These are phyloP conservation scores for Syrmaticus mikado DNA, from an alignment of 2,113 vertebrate species.

Conservation along the genomic window DNA sequence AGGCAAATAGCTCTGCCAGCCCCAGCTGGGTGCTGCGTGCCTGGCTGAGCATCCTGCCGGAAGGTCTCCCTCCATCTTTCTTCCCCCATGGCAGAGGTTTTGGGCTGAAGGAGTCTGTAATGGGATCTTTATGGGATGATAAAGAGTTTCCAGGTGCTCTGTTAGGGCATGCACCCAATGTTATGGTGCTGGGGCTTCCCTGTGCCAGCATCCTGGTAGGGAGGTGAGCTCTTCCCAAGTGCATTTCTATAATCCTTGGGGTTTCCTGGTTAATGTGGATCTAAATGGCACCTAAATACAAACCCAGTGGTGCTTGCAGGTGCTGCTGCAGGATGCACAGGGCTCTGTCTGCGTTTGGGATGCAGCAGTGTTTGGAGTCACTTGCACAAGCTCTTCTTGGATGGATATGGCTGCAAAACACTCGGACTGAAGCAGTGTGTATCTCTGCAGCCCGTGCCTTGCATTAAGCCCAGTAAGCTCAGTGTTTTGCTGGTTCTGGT, in stretches of 20 bases:
- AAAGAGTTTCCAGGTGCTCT: accelerated
- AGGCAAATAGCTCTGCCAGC: slow-evolving; percentile 36
- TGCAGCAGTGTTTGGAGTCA: accelerated
- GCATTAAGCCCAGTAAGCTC: neutral
- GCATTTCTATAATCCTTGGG: accelerated
- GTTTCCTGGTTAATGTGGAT: neutral
- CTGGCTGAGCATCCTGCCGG: neutral
- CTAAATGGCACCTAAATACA: neutral
- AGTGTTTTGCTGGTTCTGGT: neutral
- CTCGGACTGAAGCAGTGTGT: neutral
- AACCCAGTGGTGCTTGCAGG: neutral
- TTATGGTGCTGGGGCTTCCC: neutral
- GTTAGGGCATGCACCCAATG: accelerated
- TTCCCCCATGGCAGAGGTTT: neutral
- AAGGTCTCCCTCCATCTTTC: neutral
- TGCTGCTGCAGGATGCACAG: accelerated
- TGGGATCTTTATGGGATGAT: neutral
- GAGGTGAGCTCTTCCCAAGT: neutral
- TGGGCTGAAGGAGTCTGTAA: neutral
- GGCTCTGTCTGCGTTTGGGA: neutral
- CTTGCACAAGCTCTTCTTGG: neutral
- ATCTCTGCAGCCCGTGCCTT: neutral
- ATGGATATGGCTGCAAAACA: accelerated
- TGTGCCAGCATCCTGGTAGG: accelerated
- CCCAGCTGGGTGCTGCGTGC: neutral